Evolutionary conservation across 2,113 vertebrate species (phyloP), one percentile per base, ranked within the genome.

Genomic region (Arenaria interpres): DNA sequence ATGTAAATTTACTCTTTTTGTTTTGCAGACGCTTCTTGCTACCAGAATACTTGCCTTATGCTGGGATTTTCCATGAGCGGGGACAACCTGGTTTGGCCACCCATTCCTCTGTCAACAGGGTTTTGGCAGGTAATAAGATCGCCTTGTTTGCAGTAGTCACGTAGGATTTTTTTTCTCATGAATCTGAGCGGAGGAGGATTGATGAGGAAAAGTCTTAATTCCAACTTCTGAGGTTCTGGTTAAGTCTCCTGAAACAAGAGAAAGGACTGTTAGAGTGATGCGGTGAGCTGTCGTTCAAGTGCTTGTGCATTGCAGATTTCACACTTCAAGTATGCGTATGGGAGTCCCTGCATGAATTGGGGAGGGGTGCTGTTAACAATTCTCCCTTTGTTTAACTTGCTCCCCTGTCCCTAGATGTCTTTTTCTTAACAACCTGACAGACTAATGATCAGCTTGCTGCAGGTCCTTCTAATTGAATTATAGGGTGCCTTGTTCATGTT

Each of bases 21-120:
- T 84, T 96, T 69, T 90, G 95, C 87, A 99, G 99, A 94, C 99
- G 99, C 45, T 99, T 99, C 97, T 98, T 99, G 94, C 98, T 99
- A 88, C 99, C 99, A 2, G 99, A 99, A 95, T 99, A 99, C 89
- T 98, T 99, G 97, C 99, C 99, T 94, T 99, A 99, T 48, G 99
- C 99, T 89, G 99, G 99, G 56, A 99, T 99, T 98, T 99, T 99
- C 98, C 99, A 99, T 28, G 99, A 99, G 93, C 97, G 99, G 76
- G 99, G 99, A 85, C 99, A 99, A 95, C 99, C 99, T 45, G 99
- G 99, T 39, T 98, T 99, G 96, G 99, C 99, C 76, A 99, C 99
- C 57, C 99, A 99, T 98, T 99, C 99, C 62, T 99, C 99, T 83
- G 99, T 99, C 96, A 99, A 99, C 98, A 98, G 99, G 93, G 99